Evolutionary conservation across 2,113 vertebrate species (phyloP), one percentile per base, ranked within the genome.

Genomic region (Noturus placidus): DNA sequence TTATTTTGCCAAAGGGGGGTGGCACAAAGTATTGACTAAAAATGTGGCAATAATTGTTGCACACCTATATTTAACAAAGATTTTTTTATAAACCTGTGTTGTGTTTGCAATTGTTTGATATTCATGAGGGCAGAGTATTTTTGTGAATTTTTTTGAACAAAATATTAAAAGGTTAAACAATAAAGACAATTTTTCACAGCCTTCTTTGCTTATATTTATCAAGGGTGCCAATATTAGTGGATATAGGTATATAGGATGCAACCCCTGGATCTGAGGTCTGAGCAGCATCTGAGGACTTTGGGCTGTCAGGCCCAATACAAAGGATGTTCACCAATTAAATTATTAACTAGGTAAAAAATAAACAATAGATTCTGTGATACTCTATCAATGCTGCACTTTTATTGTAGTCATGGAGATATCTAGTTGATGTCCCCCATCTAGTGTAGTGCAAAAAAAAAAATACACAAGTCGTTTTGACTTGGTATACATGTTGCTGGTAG

Each of bases 371-470:
- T 59, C 38, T 56, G 59, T 30, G 69, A 85, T 20, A 59, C 50
- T 30, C 6, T 22, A 50, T 5, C 4, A 63, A 25, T 69, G 27
- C 74, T 69, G 33, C 7, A 0, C 10, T 25, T 70, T 79, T 52
- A 15, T 38, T 54, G 69, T 52, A 52, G 38, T 1, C 57, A 17
- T 17, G n/a, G 17, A 72, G 38, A 78, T 17, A 17, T 0, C 15
- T 90, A 70, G 72, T 19, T 63, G 57, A 76, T 83, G 74, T 84
- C 88, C 91, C 57, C 91, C 91, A 91, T 90, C 93, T 92, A 88
- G 93, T 93, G 95, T 91, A 87, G 33, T 56, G 57, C 50, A 27
- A 13, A 0, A 33, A 13, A 0, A 33, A 69, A 27, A 92, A 82
- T 91, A 30, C 83, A 90, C 20, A 20, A 20, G 7, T 35, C 2